These are phyloP conservation scores for Caretta caretta DNA, from an alignment of 2,113 vertebrate species.

Conservation along the genomic window DNA sequence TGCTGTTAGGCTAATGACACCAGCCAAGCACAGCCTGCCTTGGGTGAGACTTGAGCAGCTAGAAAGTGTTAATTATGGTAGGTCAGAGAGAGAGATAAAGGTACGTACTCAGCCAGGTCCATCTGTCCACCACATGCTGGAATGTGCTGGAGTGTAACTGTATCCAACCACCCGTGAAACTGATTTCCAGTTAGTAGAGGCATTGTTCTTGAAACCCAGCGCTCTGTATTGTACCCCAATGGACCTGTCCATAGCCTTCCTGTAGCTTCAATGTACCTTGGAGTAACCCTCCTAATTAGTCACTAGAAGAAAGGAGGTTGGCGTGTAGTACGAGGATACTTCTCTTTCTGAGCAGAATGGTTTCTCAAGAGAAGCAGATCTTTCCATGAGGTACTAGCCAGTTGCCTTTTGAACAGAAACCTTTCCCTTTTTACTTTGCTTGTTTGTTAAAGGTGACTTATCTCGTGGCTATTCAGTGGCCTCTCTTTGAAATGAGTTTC, in stretches of 20 bases:
- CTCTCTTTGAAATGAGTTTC: background rate
- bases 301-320: background rate
- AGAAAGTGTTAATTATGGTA: background rate
- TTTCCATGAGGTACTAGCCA: background rate
- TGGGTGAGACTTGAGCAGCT: accelerated
- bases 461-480: background rate
- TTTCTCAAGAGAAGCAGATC: background rate
- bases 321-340: background rate
- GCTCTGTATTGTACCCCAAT: background rate
- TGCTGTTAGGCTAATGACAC: accelerated
- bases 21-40: background rate
- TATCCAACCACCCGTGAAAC: background rate
- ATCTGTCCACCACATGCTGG: background rate
- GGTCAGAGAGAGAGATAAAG: background rate
- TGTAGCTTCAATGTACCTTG: background rate
- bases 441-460: background rate
- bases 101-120: background rate
- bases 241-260: background rate
- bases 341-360: background rate
- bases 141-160: background rate
- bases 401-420: background rate
- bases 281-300: background rate
- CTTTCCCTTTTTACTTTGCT: background rate
- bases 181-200: background rate
- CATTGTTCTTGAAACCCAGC: background rate